A percentile compares a stretch with the other conserved stretches of the same genome.
phyloP scores from a whole-genome alignment of 2,888 invertebrate species.

The Tenthredo notha region DNA sequence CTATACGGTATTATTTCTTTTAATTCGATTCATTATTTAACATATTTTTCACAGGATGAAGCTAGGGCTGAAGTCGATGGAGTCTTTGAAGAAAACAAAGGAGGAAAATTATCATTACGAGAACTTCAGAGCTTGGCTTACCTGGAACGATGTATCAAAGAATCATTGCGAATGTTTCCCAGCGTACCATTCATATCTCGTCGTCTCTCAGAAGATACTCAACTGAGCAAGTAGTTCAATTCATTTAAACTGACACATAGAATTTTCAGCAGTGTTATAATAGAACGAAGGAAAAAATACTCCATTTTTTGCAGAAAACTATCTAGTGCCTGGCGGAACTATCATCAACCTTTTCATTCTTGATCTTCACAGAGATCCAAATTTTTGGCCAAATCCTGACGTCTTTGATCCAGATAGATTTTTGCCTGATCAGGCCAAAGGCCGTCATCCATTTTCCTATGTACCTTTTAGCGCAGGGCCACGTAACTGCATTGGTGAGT shows the following conservation, averaged over 20 bases:
- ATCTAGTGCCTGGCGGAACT: constrained; percentile 79
- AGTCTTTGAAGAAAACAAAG: constrained; percentile 79
- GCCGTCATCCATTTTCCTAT: constrained; percentile 35
- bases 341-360: constrained; percentile 82
- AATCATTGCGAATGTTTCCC: constrained; percentile 84
- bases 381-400: constrained; percentile 84
- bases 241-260: background rate
- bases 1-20: background rate
- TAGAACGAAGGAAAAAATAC: background rate
- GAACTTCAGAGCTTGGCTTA: constrained; percentile 84
- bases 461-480: constrained; percentile 30
- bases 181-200: constrained; percentile 85
- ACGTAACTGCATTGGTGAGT: constrained; percentile 34
- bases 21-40: background rate
- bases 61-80: constrained; percentile 70
- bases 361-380: constrained; percentile 84
- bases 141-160: constrained; percentile 86
- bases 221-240: constrained; percentile 61
- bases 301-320: constrained; percentile 76
- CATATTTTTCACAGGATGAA: constrained; percentile 58
- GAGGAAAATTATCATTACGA: constrained; percentile 79
- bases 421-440: constrained; percentile 78
- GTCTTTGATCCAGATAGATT: constrained; percentile 86
- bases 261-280: background rate
- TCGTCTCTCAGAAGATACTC: constrained; percentile 80